A percentile compares a stretch with the other conserved stretches of the same genome.
These are phyloP conservation scores for Onthophagus taurus DNA, from an alignment of 1,140 invertebrate species.

Conservation along the genomic window DNA sequence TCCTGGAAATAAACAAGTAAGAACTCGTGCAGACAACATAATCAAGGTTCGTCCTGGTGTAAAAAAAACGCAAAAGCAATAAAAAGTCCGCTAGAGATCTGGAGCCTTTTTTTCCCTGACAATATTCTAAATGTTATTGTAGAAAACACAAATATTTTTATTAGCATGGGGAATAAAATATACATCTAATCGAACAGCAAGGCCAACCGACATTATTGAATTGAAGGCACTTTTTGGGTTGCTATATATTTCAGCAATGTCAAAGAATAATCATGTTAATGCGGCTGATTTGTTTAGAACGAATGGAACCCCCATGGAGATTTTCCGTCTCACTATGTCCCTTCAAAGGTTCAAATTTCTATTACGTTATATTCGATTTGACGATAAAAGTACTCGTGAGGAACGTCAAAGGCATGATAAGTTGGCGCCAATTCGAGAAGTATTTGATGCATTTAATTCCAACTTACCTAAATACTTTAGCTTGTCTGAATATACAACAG, in stretches of 20 bases:
- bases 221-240: neutral
- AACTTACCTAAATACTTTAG: conserved; percentile 8
- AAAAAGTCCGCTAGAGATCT: conserved; percentile 1
- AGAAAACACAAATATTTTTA: neutral
- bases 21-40: conserved; percentile 3
- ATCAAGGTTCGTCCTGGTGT: neutral
- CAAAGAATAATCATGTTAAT: conserved; percentile 7
- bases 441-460: conserved; percentile 17
- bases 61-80: neutral
- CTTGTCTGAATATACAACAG: conserved; percentile 4
- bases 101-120: neutral
- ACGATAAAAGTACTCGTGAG: conserved; percentile 20
- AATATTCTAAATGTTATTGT: neutral
- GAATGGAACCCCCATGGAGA: conserved; percentile 15
- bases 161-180: neutral
- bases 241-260: conserved; percentile 1
- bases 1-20: neutral
- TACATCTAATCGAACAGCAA: conserved; percentile 1
- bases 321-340: conserved; percentile 19
- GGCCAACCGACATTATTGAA: neutral
- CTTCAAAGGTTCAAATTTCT: conserved; percentile 21
- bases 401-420: conserved; percentile 16
- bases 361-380: conserved; percentile 17
- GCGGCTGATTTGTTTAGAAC: conserved; percentile 9
- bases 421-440: conserved; percentile 20